Base-by-base conservation (phyloP, 2,113 vertebrate genomes). In the Saccopteryx bilineata region DNA sequence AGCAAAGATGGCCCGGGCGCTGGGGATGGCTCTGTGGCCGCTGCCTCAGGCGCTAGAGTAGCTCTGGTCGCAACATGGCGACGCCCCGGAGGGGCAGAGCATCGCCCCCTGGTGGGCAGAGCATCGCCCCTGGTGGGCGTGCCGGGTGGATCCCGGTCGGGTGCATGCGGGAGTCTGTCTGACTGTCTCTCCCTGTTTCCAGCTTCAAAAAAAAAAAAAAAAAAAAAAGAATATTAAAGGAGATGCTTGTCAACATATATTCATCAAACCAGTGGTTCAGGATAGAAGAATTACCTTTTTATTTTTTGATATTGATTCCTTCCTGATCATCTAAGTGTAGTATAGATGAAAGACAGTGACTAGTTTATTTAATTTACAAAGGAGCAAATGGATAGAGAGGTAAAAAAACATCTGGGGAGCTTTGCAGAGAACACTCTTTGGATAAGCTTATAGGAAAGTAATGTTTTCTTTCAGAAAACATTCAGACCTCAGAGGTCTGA, bases 261-360 rank as follows among this genome's bases (percentile, higher is more conserved):
- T 91, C 72, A 39, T 96, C 74, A 63, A 74, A 96, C 91, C 65
- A 76, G 14, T 75, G 58, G 72, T 24, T 90, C 18, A 69, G 83
- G 66, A 33, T 85, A 76, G 71, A 91, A 83, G 81, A 93, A 88
- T 80, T 87, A 21, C n/a, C 50, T 54, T 72, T 58, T 76, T 72
- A 74, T 63, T 96, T 94, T 31, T 90, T 86, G 28, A 78, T 90
- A 58, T 3, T 58, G 17, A 61, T 68, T 78, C 46, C 68, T 82
- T 76, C 26, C 80, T 92, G 33, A 69, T 81, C 19, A 68, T 83
- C 14, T 24, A 93, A 28, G 63, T 68, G 18, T 52, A 19, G 58
- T 19, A 7, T 24, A 75, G 28, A 10, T 74, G 5, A 68, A 89
- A 72, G 80, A 71, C 48, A 84, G 2, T 9, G 39, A 15, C 12